These are phyloP conservation scores for Pelecanus crispus DNA, from an alignment of 2,113 vertebrate species.

Conservation along the genomic window DNA sequence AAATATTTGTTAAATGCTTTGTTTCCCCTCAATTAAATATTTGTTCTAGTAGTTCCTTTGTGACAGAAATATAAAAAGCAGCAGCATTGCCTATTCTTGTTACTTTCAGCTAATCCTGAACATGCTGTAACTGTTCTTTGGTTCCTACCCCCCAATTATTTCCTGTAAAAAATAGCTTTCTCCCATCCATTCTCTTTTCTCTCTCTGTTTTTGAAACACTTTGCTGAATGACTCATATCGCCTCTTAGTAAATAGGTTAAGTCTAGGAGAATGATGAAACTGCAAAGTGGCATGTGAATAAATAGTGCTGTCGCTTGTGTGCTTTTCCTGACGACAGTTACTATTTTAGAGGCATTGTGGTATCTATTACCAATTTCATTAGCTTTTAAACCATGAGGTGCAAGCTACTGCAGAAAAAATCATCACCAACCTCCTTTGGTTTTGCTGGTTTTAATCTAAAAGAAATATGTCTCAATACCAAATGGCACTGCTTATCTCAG, in stretches of 20 bases:
- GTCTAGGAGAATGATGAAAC: background rate
- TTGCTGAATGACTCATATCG: background rate
- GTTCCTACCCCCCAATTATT: conserved; percentile 6
- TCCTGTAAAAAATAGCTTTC: conserved; percentile 5
- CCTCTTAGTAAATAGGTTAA: conserved; percentile 15
- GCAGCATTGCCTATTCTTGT: background rate
- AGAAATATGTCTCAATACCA: background rate
- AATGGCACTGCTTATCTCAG: background rate
- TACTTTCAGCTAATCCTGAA: conserved; percentile 33
- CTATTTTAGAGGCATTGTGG: background rate
- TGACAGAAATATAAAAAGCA: background rate
- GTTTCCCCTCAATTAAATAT: conserved; percentile 47
- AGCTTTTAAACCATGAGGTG: background rate
- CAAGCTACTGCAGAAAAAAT: background rate
- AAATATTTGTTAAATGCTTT: conserved; percentile 51
- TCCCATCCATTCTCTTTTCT: background rate
- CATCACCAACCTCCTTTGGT: background rate
- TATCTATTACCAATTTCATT: background rate
- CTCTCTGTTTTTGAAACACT: background rate
- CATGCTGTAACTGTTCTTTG: background rate
- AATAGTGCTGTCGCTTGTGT: background rate
- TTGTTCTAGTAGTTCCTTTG: conserved; percentile 36
- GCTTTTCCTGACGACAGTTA: background rate
- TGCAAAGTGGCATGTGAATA: background rate
- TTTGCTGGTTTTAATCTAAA: background rate